Evolutionary conservation across 2,113 vertebrate species (phyloP), one percentile per base, ranked within the genome.

Genomic region (Chauna torquata): DNA sequence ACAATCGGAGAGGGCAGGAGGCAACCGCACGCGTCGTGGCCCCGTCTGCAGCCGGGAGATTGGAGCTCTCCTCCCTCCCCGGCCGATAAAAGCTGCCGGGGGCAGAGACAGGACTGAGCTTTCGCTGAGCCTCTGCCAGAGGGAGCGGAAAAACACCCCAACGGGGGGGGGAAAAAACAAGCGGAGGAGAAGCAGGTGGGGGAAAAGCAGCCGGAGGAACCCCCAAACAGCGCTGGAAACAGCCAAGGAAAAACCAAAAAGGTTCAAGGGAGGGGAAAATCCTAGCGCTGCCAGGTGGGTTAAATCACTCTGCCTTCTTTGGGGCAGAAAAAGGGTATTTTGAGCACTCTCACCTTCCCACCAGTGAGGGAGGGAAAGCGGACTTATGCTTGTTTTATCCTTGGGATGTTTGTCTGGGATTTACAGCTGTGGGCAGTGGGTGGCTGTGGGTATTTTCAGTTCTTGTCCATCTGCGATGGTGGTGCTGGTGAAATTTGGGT

Each of bases 321-420:
- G 5, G 3, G 5, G 25, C 49, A 3, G 1, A 1, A 1, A 5
- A 47, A 1, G 8, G 27, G 34, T 9, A 16, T 62, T 77, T 42
- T 42, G 25, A 64, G 25, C 7, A 3, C 6, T 36, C 2, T 66
- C 7, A 3, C 6, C 34, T 1, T 66, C 9, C 42, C 28, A 16
- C 11, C 16, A 28, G 3, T 8, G 18, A 7, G n/a, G 8, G 49
- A 17, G 23, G 36, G 34, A 19, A 47, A 58, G 13, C 2, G 18
- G 36, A 16, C 62, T 88, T 52, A 9, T 3, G 25, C 10, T 52
- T 23, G 18, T 22, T 62, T 24, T 68, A 54, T 15, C 47, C 36
- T 52, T 34, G 4, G 58, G 70, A 36, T 9, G 40, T 66, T 50
- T 55, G 25, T 42, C 79, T 54, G 0, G 0, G 34, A 9, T 65